A percentile compares a stretch with the other conserved stretches of the same genome.
phyloP scores from a whole-genome alignment of 2,797 vertebrate genomes.

The Antrozous pallidus region DNA sequence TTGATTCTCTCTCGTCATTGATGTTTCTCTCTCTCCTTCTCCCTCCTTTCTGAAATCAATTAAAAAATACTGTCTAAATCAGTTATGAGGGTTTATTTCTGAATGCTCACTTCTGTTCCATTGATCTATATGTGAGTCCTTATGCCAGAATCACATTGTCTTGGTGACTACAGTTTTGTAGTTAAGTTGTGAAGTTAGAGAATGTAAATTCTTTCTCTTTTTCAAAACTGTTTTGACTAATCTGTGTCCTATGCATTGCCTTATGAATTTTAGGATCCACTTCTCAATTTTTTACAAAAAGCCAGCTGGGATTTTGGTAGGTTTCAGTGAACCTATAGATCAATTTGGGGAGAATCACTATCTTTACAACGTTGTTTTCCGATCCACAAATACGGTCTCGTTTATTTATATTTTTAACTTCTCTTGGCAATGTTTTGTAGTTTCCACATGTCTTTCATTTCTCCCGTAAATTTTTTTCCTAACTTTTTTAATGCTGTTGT shows the following conservation, averaged over 20 bases:
- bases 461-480: conserved; percentile 12
- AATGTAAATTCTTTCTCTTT: not conserved
- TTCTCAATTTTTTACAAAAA: not conserved
- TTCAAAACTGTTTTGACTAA: not conserved
- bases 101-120: not conserved
- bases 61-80: no score
- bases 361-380: not conserved
- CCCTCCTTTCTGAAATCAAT: no score
- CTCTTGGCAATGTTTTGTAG: not conserved
- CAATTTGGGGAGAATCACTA: not conserved
- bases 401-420: conserved; percentile 11
- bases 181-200: not conserved
- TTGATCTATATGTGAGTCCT: not conserved
- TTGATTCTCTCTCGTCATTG: no score
- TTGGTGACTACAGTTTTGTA: not conserved
- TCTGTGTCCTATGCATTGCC: not conserved
- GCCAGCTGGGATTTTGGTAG: not conserved
- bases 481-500: not conserved
- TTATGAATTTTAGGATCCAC: not conserved
- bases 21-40: no score
- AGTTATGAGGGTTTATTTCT: not conserved
- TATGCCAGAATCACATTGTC: not conserved
- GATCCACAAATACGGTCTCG: not conserved
- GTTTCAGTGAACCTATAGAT: not conserved
- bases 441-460: not conserved